Percentiles rank a stretch among this genome's conserved stretches.
phyloP scores from a whole-genome alignment of 2,113 vertebrate genomes.

The Panurus biarmicus region DNA sequence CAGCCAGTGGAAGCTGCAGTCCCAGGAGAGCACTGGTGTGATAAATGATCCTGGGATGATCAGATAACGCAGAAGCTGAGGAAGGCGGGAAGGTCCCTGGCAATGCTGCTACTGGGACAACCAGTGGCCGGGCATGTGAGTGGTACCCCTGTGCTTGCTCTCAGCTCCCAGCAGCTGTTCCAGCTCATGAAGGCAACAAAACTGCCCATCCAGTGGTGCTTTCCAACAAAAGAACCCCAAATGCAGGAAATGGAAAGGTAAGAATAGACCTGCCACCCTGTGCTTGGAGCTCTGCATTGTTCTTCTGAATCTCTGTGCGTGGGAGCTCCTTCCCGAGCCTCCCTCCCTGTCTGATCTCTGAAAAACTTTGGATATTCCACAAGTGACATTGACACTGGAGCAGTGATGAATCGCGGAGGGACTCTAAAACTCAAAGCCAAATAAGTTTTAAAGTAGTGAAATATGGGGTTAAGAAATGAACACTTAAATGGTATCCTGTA shows the following conservation, averaged over 20 bases:
- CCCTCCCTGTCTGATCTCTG: background rate
- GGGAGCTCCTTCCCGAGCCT: background rate
- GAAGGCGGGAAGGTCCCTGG: too few relatives aligned
- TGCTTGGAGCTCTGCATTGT: background rate
- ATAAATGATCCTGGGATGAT: too few relatives aligned
- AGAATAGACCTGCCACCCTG: background rate
- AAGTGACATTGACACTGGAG: background rate
- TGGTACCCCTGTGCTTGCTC: background rate
- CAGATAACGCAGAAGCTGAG: too few relatives aligned
- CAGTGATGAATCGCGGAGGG: too few relatives aligned
- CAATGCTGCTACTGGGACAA: background rate
- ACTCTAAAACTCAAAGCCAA: too few relatives aligned
- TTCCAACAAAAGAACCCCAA: background rate
- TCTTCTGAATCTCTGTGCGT: too few relatives aligned
- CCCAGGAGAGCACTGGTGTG: too few relatives aligned
- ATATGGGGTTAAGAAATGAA: too few relatives aligned
- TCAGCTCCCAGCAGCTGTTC: background rate
- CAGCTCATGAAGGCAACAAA: background rate
- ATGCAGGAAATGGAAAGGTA: background rate
- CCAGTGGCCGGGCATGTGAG: accelerated
- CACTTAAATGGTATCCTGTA: too few relatives aligned
- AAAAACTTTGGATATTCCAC: background rate
- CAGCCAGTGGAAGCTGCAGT: too few relatives aligned
- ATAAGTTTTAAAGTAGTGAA: too few relatives aligned
- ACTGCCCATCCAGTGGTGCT: background rate